Base-by-base conservation (phyloP, 2,113 vertebrate species). In the Choloepus hoffmanni region DNA sequence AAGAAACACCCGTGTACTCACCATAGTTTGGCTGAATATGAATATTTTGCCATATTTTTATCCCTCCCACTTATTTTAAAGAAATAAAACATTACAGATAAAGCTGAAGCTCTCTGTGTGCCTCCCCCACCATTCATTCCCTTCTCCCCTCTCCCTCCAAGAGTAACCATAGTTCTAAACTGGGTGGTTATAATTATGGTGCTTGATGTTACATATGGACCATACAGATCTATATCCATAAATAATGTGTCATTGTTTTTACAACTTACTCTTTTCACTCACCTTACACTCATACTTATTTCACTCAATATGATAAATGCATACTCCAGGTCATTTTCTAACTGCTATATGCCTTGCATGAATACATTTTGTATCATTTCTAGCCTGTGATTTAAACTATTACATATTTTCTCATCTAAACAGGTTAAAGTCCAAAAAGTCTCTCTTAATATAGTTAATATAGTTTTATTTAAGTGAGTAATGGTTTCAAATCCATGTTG, bases 231-330 rank as follows among this genome's bases (percentile, higher is more conserved):
- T 88, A 50, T 48, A 65, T 62, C 76, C 50, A 76, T 63, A 76
- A 82, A 85, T 8, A 79, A 48, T 28, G 89, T 36, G 36, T 23
- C 67, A 23, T 19, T 91, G 62, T 36, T 68, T 83, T 53, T 33
- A 7, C 6, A 94, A 73, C 26, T 88, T 72, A 45, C n/a, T n/a
- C 26, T 77, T 85, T 94, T 91, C 73, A 86, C 19, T n/a, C n/a
- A 60, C 67, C 82, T 68, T 70, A 50, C 36, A 28, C n/a, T 74
- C 90, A 53, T 24, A 79, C 11, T 89, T 11, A 79, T 43, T 85
- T 62, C 36, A 74, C 11, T 89, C 91, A 68, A 5, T 36, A 73
- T 81, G 84, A 90, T 58, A 85, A 53, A 78, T 24, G 21, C 23
- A 62, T 33, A 55, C 7, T 18, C 33, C 23, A 55, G 5, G 30